phyloP scores from a whole-genome alignment of 2,888 invertebrate species.

The Melitaea athalia region DNA sequence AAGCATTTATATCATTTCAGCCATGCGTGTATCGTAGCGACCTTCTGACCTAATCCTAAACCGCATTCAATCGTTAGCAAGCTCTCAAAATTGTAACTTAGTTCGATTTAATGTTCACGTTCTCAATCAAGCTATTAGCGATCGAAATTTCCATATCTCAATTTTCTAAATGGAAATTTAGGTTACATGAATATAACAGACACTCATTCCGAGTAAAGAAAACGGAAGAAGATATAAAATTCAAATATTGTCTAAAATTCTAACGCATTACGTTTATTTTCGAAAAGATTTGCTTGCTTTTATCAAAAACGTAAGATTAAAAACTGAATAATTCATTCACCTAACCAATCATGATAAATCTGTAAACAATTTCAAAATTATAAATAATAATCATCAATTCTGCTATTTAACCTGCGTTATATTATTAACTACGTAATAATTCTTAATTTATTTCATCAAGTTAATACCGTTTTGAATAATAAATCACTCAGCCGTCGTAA shows the following conservation, averaged over 20 bases:
- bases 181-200: conserved; percentile 20
- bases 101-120: conserved; percentile 23
- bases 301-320: background rate
- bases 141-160: conserved; percentile 20
- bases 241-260: conserved; percentile 22
- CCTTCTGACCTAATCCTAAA: background rate
- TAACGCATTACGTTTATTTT: conserved; percentile 7
- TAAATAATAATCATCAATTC: background rate
- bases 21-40: background rate
- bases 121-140: conserved; percentile 17
- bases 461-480: background rate
- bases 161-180: conserved; percentile 25
- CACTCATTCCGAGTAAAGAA: conserved; percentile 6
- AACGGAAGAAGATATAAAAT: conserved; percentile 11
- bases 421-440: no score
- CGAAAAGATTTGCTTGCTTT: background rate
- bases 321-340: background rate
- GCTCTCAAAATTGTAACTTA: conserved; percentile 12
- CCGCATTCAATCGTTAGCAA: conserved; percentile 14
- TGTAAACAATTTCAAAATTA: background rate
- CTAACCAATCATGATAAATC: background rate
- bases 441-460: no score
- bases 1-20: background rate
- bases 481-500: background rate
- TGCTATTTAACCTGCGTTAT: no score